Evolutionary conservation across 1,140 invertebrate genomes (phyloP), one percentile per base, ranked within the genome.

Genomic region (Gonatopus flavifemur): DNA sequence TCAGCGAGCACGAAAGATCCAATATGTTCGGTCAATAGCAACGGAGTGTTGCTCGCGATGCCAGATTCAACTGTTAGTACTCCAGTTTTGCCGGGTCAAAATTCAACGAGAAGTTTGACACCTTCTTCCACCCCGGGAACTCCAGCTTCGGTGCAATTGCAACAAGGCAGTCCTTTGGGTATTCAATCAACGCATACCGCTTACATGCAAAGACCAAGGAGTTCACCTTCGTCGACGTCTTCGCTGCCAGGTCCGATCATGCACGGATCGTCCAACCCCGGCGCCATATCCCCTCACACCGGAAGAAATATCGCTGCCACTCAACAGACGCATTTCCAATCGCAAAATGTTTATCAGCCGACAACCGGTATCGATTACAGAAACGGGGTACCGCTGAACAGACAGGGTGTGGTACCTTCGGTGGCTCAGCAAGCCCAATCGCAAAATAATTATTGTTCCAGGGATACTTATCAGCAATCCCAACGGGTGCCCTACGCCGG

Each of bases 91-190:
- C 61, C 74, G 1, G 70, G 69, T 9, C 78, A 76, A 47, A 80
- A 78, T 60, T 81, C 84, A 0, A 80, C 82, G 10, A 80, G 84
- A 18, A 85, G 81, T 55, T 63, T 86, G 2, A 86, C 86, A 1
- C 84, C 84, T 0, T 85, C 84, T 0, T 84, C 83, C 0, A 84
- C 85, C 7, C 84, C 85, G 1, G 82, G 83, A 4, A 85, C 85
- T 2, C 82, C 85, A 1, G 82, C 81, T 2, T 81, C 78, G 7
- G 76, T 83, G 52, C 83, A 85, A 18, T 48, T 78, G 4, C 76
- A 76, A n/a, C 75, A 77, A 22, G 75, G 72, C 8, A 80, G 78
- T 50, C 78, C 79, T 0, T 45, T 79, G 0, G 64, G 69, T 62
- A 69, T 70, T 25, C 74, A 73, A 28, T 43, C 59, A 0, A 50